Base-by-base conservation (phyloP, 2,113 vertebrate genomes). In the Orycteropus afer region DNA sequence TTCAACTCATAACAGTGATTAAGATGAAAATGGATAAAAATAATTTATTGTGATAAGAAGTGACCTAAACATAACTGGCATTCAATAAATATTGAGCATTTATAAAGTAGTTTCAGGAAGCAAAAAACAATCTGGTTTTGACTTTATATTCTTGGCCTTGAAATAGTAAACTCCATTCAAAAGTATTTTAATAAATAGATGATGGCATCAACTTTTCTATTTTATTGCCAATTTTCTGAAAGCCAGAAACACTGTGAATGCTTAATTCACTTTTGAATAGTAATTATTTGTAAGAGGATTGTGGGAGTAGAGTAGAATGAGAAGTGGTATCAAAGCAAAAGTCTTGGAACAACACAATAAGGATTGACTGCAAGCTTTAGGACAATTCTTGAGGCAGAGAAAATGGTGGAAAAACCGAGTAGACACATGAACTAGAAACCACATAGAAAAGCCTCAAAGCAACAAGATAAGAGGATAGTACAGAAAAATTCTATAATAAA, bases 401-500 rank as follows among this genome's bases (percentile, higher is more conserved):
- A 77, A 37, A 67, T 57, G 25, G 4, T 73, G 32, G 74, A 81
- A 90, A 79, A 78, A 47, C 40, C 90, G 71, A 92, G 53, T 42
- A 74, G 47, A 49, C 45, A 34, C 7, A 25, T 6, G 34, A 79
- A 81, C 40, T 10, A 89, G 22, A 51, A 89, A 40, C 45, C n/a
- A 79, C 91, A 89, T 84, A 94, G 82, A 74, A 82, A 94, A 91
- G 53, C 42, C 76, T 80, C 88, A 61, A 65, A 87, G 37, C 57
- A 86, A 42, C 37, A 61, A 71, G 83, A 71, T 37, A 77, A 79
- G 79, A 93, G 37, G 47, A 84, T 63, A 57, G n/a, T 22, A 2
- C 42, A 83, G 45, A 86, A 93, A 57, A 37, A 86, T n/a, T 29
- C 83, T 80, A 65, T 91, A 87, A 89, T 84, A 82, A 95, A 40